phyloP scores from a whole-genome alignment of 2,113 vertebrate species.

The Proteles cristata region DNA sequence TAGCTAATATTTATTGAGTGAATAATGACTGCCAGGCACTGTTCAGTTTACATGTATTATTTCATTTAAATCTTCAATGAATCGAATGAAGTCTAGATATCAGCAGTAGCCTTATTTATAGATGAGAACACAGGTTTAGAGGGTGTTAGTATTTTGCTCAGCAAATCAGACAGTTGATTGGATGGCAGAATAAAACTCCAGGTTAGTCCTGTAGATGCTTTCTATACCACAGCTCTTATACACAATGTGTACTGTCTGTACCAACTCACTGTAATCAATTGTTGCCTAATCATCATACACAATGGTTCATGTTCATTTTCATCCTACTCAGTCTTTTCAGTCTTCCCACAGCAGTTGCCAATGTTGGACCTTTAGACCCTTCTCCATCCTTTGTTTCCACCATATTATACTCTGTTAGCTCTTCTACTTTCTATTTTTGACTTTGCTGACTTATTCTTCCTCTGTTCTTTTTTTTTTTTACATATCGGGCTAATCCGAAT shows the following conservation, averaged over 20 bases:
- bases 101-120: background rate
- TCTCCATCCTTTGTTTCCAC: background rate
- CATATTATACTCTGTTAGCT: background rate
- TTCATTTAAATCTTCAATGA: background rate
- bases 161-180: background rate
- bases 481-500: background rate
- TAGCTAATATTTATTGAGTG: background rate
- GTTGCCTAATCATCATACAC: background rate
- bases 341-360: background rate
- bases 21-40: background rate
- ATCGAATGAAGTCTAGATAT: background rate
- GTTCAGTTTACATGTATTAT: background rate
- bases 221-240: background rate
- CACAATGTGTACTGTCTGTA: background rate
- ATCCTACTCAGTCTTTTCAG: background rate
- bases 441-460: background rate
- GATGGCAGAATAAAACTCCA: background rate
- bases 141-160: background rate
- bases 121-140: background rate
- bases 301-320: background rate
- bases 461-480: background rate
- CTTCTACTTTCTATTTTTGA: background rate
- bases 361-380: background rate
- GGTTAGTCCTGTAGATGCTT: background rate
- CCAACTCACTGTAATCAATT: background rate